Base-by-base conservation (phyloP, 2,113 vertebrate species). In the Pogona vitticeps region DNA sequence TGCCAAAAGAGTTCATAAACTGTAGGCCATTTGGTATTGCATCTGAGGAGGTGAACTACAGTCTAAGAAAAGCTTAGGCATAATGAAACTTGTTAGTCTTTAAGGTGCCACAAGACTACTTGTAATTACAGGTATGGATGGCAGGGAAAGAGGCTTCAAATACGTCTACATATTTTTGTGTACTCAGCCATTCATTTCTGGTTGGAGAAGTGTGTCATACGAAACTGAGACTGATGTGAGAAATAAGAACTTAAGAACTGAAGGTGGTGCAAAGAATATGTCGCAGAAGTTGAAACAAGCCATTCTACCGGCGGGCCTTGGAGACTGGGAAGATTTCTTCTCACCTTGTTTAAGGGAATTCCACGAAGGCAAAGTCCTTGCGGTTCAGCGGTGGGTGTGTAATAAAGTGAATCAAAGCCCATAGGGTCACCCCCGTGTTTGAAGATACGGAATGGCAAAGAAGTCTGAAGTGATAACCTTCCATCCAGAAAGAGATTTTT, bases 401-500 rank as follows among this genome's bases (percentile, higher is more conserved):
- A 59, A 46, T n/a, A 36, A 56, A 2, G 23, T 83, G 67, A 58
- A 40, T 13, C 70, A 58, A 59, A 56, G 52, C 46, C n/a, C 21
- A 33, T 75, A 59, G 68, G 79, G 65, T 88, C 84, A 72, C 78
- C 28, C 28, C 28, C 28, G 65, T 68, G 65, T 68, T 68, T 68
- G 10, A 26, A 31, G 65, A 68, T 68, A 31, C 28, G 65, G 65
- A 68, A 31, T 52, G n/a, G 5, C 52, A 77, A 52, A 33, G n/a
- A 56, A 15, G 20, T 58, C n/a, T 58, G 26, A 77, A 78, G 63
- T n/a, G 36, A 63, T 80, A 59, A 5, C 0, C 21, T 72, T 89
- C 38, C 86, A 90, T 86, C 83, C 65, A 38, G 88, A 91, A 91
- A 88, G 82, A 63, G 92, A 85, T 89, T 88, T 17, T 4, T 23